Evolutionary conservation across 2,797 vertebrate species (phyloP).

Genomic region (Acanthornis magna): DNA sequence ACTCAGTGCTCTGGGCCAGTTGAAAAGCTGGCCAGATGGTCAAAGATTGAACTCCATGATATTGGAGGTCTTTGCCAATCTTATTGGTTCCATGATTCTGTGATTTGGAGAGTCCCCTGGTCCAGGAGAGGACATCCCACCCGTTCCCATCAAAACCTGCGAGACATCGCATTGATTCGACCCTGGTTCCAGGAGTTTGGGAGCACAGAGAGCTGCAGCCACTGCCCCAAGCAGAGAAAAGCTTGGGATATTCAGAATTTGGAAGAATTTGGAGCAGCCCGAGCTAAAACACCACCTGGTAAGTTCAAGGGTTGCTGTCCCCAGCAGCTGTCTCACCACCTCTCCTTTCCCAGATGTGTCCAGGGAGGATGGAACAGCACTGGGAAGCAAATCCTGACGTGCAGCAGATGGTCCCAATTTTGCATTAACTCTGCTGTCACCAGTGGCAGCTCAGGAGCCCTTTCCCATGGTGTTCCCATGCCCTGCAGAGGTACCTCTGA

Average conservation of each 20-base stretch:
- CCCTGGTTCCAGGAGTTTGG: accelerated
- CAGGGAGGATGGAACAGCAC: background rate
- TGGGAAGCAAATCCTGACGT: background rate
- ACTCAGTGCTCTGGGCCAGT: background rate
- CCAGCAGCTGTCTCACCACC: background rate
- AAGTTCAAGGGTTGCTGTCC: background rate
- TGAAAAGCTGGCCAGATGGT: background rate
- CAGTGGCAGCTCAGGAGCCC: background rate
- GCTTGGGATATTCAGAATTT: background rate
- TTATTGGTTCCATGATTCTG: background rate
- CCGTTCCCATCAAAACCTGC: background rate
- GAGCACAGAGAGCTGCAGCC: background rate
- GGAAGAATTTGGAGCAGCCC: background rate
- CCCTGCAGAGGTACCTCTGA: background rate
- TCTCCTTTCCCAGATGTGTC: background rate
- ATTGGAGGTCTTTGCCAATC: background rate
- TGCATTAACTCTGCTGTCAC: background rate
- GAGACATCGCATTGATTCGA: accelerated
- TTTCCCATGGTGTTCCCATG: background rate
- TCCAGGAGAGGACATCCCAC: background rate
- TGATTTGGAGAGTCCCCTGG: background rate
- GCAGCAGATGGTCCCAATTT: background rate
- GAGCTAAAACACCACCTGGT: background rate
- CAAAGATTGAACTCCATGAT: background rate
- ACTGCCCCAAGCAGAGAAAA: accelerated